Percentiles rank a stretch among this genome's conserved stretches.
Evolutionary conservation across 2,888 invertebrate genomes (phyloP).

Genomic region (Rotaria magnacalcarata): DNA sequence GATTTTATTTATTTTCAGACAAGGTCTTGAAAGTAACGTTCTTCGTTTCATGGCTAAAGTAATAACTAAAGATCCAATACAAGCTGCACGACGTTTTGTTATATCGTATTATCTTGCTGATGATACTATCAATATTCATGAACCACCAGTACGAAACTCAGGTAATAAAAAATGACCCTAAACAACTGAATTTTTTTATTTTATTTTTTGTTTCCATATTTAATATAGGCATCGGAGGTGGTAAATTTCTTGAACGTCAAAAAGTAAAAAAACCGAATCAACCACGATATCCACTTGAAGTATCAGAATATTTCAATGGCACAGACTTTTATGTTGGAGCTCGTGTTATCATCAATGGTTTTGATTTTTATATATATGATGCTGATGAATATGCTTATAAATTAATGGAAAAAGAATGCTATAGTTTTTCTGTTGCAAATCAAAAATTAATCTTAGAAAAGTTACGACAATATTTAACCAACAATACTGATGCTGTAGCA

Average conservation of each 20-base stretch:
- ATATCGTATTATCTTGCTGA: conserved; percentile 59
- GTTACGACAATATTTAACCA: conserved; percentile 49
- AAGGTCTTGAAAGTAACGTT: conserved; percentile 71
- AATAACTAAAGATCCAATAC: conserved; percentile 66
- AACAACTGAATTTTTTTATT: not conserved
- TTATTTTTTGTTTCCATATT: conserved; percentile 48
- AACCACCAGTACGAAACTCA: conserved; percentile 58
- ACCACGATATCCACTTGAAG: conserved; percentile 61
- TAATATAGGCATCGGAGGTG: conserved; percentile 57
- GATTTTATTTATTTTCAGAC: conserved; percentile 50
- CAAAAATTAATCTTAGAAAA: conserved; percentile 47
- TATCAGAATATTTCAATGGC: conserved; percentile 57
- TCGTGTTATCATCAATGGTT: conserved; percentile 55
- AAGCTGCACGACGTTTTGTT: conserved; percentile 57
- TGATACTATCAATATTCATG: conserved; percentile 58
- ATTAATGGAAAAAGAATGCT: conserved; percentile 68
- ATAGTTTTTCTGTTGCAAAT: not conserved
- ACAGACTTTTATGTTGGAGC: conserved; percentile 57
- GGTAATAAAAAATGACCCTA: conserved; percentile 50
- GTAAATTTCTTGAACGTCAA: conserved; percentile 58
- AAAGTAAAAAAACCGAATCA: conserved; percentile 62
- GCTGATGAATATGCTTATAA: conserved; percentile 59
- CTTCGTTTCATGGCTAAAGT: conserved; percentile 75
- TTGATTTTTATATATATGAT: conserved; percentile 56
- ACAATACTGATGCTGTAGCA: conserved; percentile 51